phyloP scores from a whole-genome alignment of 1,140 invertebrate genomes.

The Diploscapter pachys region DNA sequence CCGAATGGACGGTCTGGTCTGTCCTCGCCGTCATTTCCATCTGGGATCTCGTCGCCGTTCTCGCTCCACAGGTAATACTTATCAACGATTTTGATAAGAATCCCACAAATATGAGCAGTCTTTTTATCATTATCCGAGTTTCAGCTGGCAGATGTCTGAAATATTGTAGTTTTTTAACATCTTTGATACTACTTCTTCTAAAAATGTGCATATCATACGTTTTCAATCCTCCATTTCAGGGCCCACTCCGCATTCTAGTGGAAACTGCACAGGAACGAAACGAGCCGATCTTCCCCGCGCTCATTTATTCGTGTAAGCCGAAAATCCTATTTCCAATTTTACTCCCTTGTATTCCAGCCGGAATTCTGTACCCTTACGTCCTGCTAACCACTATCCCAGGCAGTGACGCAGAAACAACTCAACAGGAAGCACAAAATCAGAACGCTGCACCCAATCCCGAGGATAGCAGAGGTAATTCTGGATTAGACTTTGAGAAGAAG shows the following conservation, averaged over 20 bases:
- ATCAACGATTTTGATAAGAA: too few relatives aligned
- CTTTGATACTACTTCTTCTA: too few relatives aligned
- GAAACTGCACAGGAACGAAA: conserved; percentile 98
- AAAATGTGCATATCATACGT: too few relatives aligned
- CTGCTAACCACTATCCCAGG: conserved; percentile 16
- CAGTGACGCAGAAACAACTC: too few relatives aligned
- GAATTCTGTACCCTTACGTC: conserved; percentile 40
- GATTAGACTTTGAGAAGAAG: too few relatives aligned
- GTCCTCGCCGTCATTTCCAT: conserved; percentile 92
- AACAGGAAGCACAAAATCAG: too few relatives aligned
- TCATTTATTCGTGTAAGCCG: conserved; percentile 89
- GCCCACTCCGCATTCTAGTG: conserved; percentile 90
- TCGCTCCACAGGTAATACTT: conserved; percentile 69
- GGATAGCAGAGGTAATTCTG: too few relatives aligned
- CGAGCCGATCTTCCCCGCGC: conserved; percentile 95
- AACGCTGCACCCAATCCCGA: too few relatives aligned
- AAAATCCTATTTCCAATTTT: not conserved
- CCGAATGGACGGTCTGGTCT: conserved; percentile 97
- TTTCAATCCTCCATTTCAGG: conserved; percentile 64
- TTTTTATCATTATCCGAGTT: too few relatives aligned
- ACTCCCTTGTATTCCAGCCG: conserved; percentile 42
- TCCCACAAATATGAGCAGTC: too few relatives aligned
- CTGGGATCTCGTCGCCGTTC: conserved; percentile 96
- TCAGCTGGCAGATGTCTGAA: too few relatives aligned
- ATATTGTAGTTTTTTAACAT: too few relatives aligned